Evolutionary conservation across 2,888 invertebrate species (phyloP), one percentile per base, ranked within the genome.

Genomic region (Alviniconcha strummeri): DNA sequence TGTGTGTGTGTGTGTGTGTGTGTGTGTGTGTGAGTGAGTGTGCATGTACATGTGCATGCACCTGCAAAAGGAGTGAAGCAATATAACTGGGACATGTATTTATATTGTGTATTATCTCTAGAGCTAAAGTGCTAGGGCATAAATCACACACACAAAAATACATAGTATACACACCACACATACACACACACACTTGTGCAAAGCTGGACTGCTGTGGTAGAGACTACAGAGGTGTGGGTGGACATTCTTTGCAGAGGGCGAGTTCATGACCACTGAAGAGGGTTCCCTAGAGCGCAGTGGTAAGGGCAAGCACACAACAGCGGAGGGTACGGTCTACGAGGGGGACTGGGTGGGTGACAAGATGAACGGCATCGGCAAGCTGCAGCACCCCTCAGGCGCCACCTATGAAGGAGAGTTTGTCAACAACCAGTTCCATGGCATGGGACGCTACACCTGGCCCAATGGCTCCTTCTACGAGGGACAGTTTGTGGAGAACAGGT

Each of bases 401-500:
- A 84, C 86, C 5, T 93, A 93, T 84, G 90, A 91, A 78, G 93
- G 93, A 19, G 89, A 90, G 11, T 93, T 93, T 88, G 88, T 90
- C 17, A 90, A 92, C 84, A 93, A 93, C 84, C 89, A 92, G 86
- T 93, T 93, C 86, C 90, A 93, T 84, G 93, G 93, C 11, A 81
- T 80, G 52, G 93, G 93, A 60, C 89, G 88, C 85, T 93, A 93
- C 84, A 89, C 88, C 4, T 93, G 92, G 91, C 92, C 93, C n/a
- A 92, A 93, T 87, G 91, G 91, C 8, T 93, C 93, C 7, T 90
- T 84, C 69, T 93, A 93, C 85, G 88, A 91, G 56, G 93, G 93
- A 67, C 88, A 91, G 55, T 93, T 93, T 89, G 86, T 88, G 6
- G 92, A 93, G 87, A 93, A 93, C 86, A 92, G 89, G 93, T 93